Evolutionary conservation across 2,888 invertebrate genomes (phyloP).

Genomic region (Xestia sexstrigata): DNA sequence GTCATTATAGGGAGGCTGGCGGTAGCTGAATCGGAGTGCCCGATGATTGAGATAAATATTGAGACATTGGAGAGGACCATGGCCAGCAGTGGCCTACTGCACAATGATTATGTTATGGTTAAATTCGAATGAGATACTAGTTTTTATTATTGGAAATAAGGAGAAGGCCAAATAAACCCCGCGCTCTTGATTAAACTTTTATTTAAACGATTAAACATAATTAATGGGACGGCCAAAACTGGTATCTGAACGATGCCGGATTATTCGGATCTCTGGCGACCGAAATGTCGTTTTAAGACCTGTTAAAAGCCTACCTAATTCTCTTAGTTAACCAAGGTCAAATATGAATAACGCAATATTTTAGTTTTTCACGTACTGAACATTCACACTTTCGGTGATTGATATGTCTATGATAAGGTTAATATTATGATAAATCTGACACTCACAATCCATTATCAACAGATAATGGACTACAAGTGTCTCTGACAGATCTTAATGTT

Average conservation of each 20-base stretch:
- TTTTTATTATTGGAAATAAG: background rate
- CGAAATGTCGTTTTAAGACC: background rate
- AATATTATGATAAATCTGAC: conserved; percentile 1
- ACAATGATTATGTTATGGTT: background rate
- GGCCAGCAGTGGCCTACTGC: background rate
- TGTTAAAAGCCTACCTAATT: background rate
- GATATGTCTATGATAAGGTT: conserved; percentile 13
- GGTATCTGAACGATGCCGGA: background rate
- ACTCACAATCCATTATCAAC: conserved; percentile 11
- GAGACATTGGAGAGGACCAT: background rate
- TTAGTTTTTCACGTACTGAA: background rate
- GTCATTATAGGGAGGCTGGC: background rate
- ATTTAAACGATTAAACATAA: too few species aligned
- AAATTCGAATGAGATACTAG: too few species aligned
- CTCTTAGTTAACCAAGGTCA: background rate
- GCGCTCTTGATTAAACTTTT: background rate
- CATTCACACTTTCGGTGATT: background rate
- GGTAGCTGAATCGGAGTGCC: too few species aligned
- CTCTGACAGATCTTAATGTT: background rate
- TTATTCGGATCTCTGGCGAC: background rate
- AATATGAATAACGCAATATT: background rate
- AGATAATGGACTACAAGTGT: background rate
- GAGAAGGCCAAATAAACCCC: background rate
- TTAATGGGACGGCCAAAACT: background rate
- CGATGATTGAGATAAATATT: background rate